Conservation (phyloP, 1,140 invertebrate species). For the Trissolcus basalis region DNA sequence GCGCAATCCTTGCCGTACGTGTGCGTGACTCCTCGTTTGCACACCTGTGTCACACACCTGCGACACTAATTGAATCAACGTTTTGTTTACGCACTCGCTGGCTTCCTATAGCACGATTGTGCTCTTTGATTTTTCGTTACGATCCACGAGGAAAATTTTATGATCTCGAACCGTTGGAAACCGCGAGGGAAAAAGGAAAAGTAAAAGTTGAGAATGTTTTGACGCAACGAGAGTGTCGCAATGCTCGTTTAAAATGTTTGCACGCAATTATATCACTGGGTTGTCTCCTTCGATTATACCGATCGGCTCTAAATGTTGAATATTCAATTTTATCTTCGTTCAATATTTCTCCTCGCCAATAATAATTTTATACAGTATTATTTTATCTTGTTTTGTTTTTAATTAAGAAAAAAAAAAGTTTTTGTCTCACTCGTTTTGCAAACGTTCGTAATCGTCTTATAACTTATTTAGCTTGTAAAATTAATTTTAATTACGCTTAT, state of each 20-base stretch:
- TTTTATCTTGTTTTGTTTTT: too few relatives aligned
- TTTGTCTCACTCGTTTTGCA: too few relatives aligned
- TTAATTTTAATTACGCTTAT: too few relatives aligned
- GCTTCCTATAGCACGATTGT: neutral
- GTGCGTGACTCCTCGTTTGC: constrained; percentile 12
- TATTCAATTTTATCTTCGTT: neutral
- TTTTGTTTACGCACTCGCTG: constrained; percentile 5
- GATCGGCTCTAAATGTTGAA: neutral
- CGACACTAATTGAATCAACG: constrained; percentile 13
- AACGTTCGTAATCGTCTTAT: too few relatives aligned
- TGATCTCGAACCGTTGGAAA: too few relatives aligned
- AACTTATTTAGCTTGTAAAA: too few relatives aligned
- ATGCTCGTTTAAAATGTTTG: constrained; percentile 20
- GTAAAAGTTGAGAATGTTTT: constrained; percentile 25
- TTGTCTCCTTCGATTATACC: constrained; percentile 3
- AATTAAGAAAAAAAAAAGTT: too few relatives aligned
- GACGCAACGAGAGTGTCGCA: constrained; percentile 23
- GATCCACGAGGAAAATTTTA: neutral
- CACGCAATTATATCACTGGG: constrained; percentile 24
- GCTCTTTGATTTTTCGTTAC: neutral
- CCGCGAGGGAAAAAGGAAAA: neutral
- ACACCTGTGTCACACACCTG: constrained; percentile 1
- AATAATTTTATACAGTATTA: too few relatives aligned
- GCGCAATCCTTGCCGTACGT: too few relatives aligned
- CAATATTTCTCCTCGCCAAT: too few relatives aligned